These are phyloP conservation scores for Coreius guichenoti DNA, from an alignment of 2,797 vertebrate genomes.

Conservation along the genomic window DNA sequence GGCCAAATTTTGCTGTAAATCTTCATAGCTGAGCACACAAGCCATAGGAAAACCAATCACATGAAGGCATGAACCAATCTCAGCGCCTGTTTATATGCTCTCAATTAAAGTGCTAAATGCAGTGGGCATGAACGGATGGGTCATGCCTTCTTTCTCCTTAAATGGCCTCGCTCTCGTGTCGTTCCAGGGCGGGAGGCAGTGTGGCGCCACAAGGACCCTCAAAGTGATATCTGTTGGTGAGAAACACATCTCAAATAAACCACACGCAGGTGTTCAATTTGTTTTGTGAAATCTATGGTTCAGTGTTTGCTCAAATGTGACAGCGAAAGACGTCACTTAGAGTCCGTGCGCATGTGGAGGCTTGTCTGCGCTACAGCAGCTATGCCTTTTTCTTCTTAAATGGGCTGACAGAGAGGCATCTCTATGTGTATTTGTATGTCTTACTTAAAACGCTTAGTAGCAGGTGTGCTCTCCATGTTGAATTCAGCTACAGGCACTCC, in stretches of 20 bases:
- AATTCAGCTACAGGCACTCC: conserved; percentile 94
- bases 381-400: background rate
- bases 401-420: background rate
- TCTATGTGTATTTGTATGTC: conserved; percentile 23
- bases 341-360: background rate
- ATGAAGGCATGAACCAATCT: background rate
- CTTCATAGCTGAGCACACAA: background rate
- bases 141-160: conserved; percentile 49
- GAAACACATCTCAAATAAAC: conserved; percentile 20
- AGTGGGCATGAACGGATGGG: background rate
- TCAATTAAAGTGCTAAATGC: conserved; percentile 40
- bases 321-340: background rate
- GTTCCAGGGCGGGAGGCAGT: conserved; percentile 85
- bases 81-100: background rate
- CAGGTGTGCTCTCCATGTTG: conserved; percentile 90
- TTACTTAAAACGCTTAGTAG: conserved; percentile 88
- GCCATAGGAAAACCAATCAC: background rate
- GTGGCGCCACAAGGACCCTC: conserved; percentile 89
- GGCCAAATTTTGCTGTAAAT: background rate
- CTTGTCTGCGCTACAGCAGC: background rate
- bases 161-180: conserved; percentile 77
- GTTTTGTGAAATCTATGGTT: background rate
- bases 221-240: conserved; percentile 89
- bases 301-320: background rate
- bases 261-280: conserved; percentile 13